A percentile compares a stretch with the other conserved stretches of the same genome.
Conservation (phyloP, 1,140 invertebrate genomes). For the Drosophila sp. region DNA sequence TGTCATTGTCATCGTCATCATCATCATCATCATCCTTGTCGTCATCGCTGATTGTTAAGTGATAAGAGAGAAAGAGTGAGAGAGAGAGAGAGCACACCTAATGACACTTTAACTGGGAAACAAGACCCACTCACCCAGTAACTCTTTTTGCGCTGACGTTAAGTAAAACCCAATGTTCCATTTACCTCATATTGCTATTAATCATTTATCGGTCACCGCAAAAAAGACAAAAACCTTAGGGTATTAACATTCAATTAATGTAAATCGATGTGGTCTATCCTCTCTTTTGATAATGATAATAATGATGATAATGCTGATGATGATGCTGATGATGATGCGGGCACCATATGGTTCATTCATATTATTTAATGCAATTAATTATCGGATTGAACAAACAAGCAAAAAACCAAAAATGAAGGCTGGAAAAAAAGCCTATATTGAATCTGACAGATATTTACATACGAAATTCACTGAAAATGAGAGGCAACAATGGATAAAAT, state of each 20-base stretch:
- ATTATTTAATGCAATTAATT: conserved; percentile 39
- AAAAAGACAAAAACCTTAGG: conserved; percentile 33
- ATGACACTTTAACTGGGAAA: conserved; percentile 43
- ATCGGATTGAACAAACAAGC: conserved; percentile 7
- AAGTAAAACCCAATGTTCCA: background rate
- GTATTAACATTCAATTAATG: conserved; percentile 76
- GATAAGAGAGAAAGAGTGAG: conserved; percentile 43
- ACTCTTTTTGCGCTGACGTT: background rate
- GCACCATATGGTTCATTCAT: conserved; percentile 47
- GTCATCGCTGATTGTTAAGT: conserved; percentile 53
- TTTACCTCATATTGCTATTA: conserved; percentile 46
- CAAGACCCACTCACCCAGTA: background rate
- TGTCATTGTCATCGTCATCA: conserved; percentile 27
- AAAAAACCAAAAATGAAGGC: conserved; percentile 7
- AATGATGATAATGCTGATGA: background rate
- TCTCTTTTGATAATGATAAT: conserved; percentile 26
- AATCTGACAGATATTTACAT: conserved; percentile 10
- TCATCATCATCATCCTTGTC: background rate
- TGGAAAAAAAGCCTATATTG: conserved; percentile 1
- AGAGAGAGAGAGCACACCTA: conserved; percentile 26
- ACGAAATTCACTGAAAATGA: background rate
- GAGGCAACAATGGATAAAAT: background rate
- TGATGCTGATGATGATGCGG: background rate
- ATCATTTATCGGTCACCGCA: conserved; percentile 73
- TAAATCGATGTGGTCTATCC: conserved; percentile 46